phyloP scores from a whole-genome alignment of 2,888 invertebrate species.

The Drosophila imparisetae region DNA sequence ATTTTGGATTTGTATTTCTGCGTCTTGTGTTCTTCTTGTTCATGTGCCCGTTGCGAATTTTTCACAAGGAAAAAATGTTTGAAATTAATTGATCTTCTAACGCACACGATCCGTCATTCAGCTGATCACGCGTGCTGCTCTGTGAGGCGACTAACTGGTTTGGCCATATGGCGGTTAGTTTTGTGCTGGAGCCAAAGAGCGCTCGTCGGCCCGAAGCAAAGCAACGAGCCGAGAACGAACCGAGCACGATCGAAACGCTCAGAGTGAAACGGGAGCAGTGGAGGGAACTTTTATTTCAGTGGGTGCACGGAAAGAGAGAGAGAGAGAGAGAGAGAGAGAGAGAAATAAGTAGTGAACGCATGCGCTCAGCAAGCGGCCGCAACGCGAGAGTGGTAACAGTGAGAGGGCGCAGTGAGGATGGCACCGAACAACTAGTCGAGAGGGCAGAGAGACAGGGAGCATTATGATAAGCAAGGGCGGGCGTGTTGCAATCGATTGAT shows the following conservation, averaged over 20 bases:
- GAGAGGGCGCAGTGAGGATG: background rate
- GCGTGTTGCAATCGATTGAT: conserved; percentile 14
- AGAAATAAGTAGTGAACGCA: background rate
- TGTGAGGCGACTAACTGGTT: conserved; percentile 81
- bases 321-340: background rate
- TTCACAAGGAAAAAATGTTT: conserved; percentile 18
- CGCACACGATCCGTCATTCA: conserved; percentile 18
- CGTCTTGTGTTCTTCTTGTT: conserved; percentile 8
- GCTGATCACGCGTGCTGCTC: conserved; percentile 50
- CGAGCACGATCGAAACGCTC: conserved; percentile 16
- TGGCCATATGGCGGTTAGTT: conserved; percentile 69
- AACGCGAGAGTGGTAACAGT: background rate
- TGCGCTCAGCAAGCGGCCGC: background rate
- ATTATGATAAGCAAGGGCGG: conserved; percentile 18
- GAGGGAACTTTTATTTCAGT: background rate
- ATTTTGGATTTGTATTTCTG: conserved; percentile 33
- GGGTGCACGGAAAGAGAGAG: background rate
- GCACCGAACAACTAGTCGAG: background rate
- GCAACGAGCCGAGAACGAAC: conserved; percentile 14
- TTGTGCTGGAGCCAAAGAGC: conserved; percentile 50
- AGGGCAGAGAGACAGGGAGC: background rate
- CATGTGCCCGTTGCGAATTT: conserved; percentile 34
- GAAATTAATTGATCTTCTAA: conserved; percentile 15
- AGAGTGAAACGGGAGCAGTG: conserved; percentile 17
- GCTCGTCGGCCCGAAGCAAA: conserved; percentile 16